These are phyloP conservation scores for Nemoura dubitans DNA, from an alignment of 2,888 invertebrate genomes.

Conservation along the genomic window DNA sequence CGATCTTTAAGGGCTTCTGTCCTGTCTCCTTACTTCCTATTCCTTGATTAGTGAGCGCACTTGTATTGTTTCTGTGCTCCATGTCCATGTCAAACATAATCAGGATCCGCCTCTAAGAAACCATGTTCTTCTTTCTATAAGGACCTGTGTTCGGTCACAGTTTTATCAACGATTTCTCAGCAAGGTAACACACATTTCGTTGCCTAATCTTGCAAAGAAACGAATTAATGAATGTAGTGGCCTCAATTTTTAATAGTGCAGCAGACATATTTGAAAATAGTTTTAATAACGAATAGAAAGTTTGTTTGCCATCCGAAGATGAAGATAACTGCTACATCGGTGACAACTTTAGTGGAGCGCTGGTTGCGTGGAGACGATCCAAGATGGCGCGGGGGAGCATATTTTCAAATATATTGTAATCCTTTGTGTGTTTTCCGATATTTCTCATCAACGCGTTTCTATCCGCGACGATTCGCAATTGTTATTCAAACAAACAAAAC, in stretches of 20 bases:
- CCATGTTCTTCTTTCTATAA: neutral
- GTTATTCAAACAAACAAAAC: slow-evolving; percentile 26
- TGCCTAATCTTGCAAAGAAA: neutral
- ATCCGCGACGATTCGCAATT: slow-evolving; percentile 13
- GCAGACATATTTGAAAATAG: neutral
- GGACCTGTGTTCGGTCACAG: neutral
- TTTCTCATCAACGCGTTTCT: slow-evolving; percentile 24
- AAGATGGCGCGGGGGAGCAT: neutral
- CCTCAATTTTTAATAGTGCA: neutral
- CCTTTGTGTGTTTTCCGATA: slow-evolving; percentile 25
- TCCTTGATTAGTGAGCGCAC: slow-evolving; percentile 9
- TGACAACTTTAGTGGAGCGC: neutral
- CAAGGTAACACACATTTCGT: neutral
- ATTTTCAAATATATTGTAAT: slow-evolving; percentile 16
- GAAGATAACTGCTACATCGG: neutral
- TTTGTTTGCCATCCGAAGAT: neutral
- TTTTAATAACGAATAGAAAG: neutral
- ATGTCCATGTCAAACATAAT: neutral
- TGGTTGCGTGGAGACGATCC: neutral
- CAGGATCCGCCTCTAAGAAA: neutral
- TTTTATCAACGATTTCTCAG: neutral
- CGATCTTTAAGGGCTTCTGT: neutral
- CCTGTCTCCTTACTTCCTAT: neutral
- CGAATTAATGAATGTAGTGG: neutral
- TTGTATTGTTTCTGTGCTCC: slow-evolving; percentile 9